Base-by-base conservation (phyloP, 2,888 invertebrate species). In the Drosophila affinis region DNA sequence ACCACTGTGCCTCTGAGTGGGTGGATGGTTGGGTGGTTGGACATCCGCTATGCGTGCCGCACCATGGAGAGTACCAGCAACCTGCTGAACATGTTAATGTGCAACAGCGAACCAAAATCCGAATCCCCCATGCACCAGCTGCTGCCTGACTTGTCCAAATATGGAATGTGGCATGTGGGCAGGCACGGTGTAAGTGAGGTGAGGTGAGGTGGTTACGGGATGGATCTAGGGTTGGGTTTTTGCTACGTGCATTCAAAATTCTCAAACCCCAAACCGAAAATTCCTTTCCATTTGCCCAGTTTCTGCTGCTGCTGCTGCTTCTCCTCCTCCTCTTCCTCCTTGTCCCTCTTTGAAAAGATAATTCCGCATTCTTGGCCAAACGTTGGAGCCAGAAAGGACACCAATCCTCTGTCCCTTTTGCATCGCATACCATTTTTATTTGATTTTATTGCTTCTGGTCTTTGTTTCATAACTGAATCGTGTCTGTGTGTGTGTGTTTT, bases 81-180 rank as follows among this genome's bases (percentile, higher is more conserved):
- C 83, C 80, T 76, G 81, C 81, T 74, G 75, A 73, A 84, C 87
- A 83, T 82, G 84, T 87, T 82, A 87, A 80, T 82, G 72, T 70
- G 82, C 75, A 65, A 64, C 55, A 55, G 56, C 72, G 59, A 64
- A 67, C 67, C 62, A 45, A 58, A 72, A 59, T 45, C 73, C 65
- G 47, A 64, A 72, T 59, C 59, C 59, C 39, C 72, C 45, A 14
- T 56, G 72, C 55, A 60, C 52, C 61, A 72, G 70, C 59, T 62
- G 71, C 77, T 82, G 29, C 10, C 17, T 60, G 44, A 21, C 53
- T 49, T 45, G 44, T 53, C 44, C 69, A 44, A 53, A 32, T 32
- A 49, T 39, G 46, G 32, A 27, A 18, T 24, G 34, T 21, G 21
- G 21, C 21, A 21, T 21, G 32, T 32, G 17, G 12, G 27, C 21